Base-by-base conservation (phyloP, 2,113 vertebrate species). In the Urocolius indicus region DNA sequence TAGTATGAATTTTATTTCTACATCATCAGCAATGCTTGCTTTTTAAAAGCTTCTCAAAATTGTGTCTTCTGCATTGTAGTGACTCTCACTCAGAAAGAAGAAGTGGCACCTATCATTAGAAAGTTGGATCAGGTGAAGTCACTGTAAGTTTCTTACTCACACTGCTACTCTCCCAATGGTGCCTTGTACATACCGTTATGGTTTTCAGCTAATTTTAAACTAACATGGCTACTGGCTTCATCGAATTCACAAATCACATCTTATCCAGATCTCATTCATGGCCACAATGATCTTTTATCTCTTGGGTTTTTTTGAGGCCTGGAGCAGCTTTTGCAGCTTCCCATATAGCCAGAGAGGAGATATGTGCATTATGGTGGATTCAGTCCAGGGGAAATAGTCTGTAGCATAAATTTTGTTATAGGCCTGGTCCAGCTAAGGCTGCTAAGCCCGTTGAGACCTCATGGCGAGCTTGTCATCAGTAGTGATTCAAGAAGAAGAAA, bases 111-210 rank as follows among this genome's bases (percentile, higher is more conserved):
- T 12, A 3, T 84, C 67, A 49, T 43, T 72, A 73, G 63, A 83
- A 91, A 93, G 43, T 41, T 20, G n/a, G 48, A 90, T 65, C 48
- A 76, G 38, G 30, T 84, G 72, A 94, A 92, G 36, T 62, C 61
- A 84, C 3, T 8, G 3, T 14, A 73, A 77, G 19, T 52, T 69
- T 77, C 51, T 77, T 65, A 54, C 15, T 49, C 36, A 34, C 19
- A 54, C 10, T 17, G 17, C 41, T 89, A 48, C 22, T n/a, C 24
- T 84, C 10, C 74, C 58, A 11, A 66, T 23, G 3, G 11, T 65
- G 6, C 11, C 52, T 49, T 51, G 30, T 16, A n/a, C 23, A 75
- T 46, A 20, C 7, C 1, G 0, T 26, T 34, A 55, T 0, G 24
- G 9, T 5, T 76, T 93, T 89, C 74, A 87, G 23, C 4, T 36